Percentiles rank a stretch among this genome's conserved stretches.
phyloP scores from a whole-genome alignment of 2,888 invertebrate genomes.

The Pteria penguin region DNA sequence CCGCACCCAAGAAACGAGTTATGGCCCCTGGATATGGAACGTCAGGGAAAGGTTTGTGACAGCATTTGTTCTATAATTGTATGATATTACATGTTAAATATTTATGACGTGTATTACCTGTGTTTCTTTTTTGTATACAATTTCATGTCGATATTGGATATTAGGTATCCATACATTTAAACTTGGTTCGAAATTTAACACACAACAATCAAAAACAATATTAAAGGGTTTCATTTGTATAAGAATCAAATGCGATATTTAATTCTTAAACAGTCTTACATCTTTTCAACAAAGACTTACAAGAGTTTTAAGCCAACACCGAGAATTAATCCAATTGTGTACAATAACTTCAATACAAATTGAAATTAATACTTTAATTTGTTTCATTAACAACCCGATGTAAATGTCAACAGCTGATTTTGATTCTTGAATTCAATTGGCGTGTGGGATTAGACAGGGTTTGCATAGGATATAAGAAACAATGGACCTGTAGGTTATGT shows the following conservation, averaged over 20 bases:
- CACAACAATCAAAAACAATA: background rate
- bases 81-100: no score
- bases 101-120: no score
- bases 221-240: background rate
- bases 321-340: background rate
- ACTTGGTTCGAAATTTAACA: no score
- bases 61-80: background rate
- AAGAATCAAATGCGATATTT: background rate
- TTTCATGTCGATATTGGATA: no score
- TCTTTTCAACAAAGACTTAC: background rate
- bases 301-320: background rate
- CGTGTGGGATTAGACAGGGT: no score
- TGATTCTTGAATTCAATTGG: no score
- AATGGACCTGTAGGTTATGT: no score
- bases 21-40: slow-evolving; percentile 74
- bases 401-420: no score
- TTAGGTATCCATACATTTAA: no score
- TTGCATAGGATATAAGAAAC: no score
- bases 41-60: slow-evolving; percentile 59
- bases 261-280: background rate
- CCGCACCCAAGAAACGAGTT: slow-evolving; percentile 74
- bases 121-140: no score
- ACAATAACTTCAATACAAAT: background rate
- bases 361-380: background rate
- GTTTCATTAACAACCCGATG: no score